Evolutionary conservation across 2,797 vertebrate genomes (phyloP), one percentile per base, ranked within the genome.

Genomic region (Lutjanus campechanus): DNA sequence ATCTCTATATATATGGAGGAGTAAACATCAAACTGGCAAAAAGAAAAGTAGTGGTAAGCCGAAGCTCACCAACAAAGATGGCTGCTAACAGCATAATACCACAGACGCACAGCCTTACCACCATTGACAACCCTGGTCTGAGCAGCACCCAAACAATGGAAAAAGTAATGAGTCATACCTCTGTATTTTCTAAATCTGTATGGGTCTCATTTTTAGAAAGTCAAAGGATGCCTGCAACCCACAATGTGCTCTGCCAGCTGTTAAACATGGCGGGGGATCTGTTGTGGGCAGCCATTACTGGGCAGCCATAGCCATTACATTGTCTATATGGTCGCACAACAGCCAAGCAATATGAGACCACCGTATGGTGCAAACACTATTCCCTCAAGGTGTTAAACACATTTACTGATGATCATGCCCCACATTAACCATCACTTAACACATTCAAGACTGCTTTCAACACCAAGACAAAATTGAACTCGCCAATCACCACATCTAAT

Each of bases 221-320:
- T 50, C 41, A 66, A 74, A 77, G 61, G 19, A 60, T 29, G 43
- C 19, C 19, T 60, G 29, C 29, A 66, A 47, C 51, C 47, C 25
- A 56, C 65, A 73, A 49, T 25, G 15, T 25, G 47, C 53, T 17
- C 53, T 47, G 44, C 11, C 59, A 29, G 60, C n/a, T 49, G 51
- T 69, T 71, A 51, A 70, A 50, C 59, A 19, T 13, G 47, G 53
- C 22, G 53, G 44, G 29, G 16, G 17, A 62, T 67, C 13, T 71
- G 56, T 44, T 81, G 47, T 65, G 47, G 64, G 47, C 11, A 75
- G 68, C 41, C 46, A 67, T 62, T 46, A 46, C 47, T 29, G 16
- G 19, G 55, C 56, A 62, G 50, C 16, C 44, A 67, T n/a, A 41
- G 15, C 17, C 50, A 77, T 79, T 58, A 53, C 16, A 70, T 41